Evolutionary conservation across 2,888 invertebrate genomes (phyloP).

Genomic region (Phortica magna): DNA sequence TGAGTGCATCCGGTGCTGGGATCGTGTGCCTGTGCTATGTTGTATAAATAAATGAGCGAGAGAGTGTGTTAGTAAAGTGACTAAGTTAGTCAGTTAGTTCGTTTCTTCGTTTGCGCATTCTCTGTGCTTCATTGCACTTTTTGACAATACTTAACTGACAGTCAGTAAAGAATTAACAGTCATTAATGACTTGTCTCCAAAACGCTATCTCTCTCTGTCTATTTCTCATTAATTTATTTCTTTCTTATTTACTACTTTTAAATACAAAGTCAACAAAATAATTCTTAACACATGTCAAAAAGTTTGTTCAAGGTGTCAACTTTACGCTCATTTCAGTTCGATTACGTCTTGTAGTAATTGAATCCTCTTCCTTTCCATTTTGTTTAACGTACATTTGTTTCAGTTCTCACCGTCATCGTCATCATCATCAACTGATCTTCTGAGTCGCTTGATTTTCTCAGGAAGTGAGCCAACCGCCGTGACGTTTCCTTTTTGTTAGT

Average conservation of each 20-base stretch:
- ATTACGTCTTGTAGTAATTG: constrained; percentile 55
- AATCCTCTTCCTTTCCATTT: constrained; percentile 49
- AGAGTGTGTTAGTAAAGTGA: constrained; percentile 23
- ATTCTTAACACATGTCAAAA: constrained; percentile 58
- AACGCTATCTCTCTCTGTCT: too few relatives aligned
- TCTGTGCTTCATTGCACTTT: constrained; percentile 66
- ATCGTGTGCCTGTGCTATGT: neutral
- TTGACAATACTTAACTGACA: constrained; percentile 61
- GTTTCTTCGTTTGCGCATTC: constrained; percentile 48
- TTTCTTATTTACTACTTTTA: constrained; percentile 46
- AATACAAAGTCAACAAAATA: constrained; percentile 26
- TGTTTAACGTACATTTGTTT: constrained; percentile 35
- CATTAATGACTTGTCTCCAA: constrained; percentile 53
- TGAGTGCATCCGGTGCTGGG: constrained; percentile 64
- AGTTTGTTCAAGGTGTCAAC: constrained; percentile 11
- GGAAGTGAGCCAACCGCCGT: constrained; percentile 69
- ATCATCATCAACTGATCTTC: constrained; percentile 37
- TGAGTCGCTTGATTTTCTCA: constrained; percentile 42
- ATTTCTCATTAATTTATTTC: neutral
- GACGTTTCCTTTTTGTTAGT: constrained; percentile 57
- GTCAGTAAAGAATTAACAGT: constrained; percentile 65
- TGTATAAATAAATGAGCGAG: neutral
- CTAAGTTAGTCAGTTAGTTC: constrained; percentile 24
- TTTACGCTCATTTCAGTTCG: constrained; percentile 30
- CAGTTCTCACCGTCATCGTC: constrained; percentile 23